Percentiles rank a stretch among this genome's conserved stretches.
phyloP scores from a whole-genome alignment of 2,888 invertebrate species.

The Ochropleura plecta region DNA sequence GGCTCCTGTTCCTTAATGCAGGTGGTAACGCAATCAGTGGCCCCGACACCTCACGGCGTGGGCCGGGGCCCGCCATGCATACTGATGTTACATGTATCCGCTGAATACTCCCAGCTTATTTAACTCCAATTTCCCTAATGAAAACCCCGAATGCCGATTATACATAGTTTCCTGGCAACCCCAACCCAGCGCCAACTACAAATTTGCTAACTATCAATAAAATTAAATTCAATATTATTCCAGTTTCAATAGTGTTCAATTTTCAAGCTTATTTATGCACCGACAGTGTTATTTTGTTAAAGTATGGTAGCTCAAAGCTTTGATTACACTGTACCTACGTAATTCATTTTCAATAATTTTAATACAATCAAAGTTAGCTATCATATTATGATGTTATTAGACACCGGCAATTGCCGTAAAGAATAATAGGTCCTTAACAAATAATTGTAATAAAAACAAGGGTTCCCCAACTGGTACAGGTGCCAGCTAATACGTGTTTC shows the following conservation, averaged over 20 bases:
- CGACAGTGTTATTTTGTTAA: constrained; percentile 1
- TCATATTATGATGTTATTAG: not conserved
- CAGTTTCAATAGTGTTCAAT: constrained; percentile 42
- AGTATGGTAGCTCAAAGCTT: constrained; percentile 2
- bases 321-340: constrained; percentile 14
- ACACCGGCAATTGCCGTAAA: constrained; percentile 35
- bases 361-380: not conserved
- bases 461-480: constrained; percentile 50
- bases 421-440: constrained; percentile 63
- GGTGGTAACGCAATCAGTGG: constrained; percentile 75
- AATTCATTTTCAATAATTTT: constrained; percentile 1
- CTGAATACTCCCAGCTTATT: constrained; percentile 67
- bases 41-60: constrained; percentile 69
- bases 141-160: constrained; percentile 62
- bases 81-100: constrained; percentile 68
- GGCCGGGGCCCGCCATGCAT: constrained; percentile 68
- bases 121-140: constrained; percentile 72
- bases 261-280: constrained; percentile 42
- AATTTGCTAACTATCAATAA: constrained; percentile 48
- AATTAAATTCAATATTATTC: constrained; percentile 53
- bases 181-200: constrained; percentile 27
- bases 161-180: constrained; percentile 40
- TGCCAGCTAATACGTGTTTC: constrained; percentile 51
- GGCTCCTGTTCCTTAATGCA: constrained; percentile 63
- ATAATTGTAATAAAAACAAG: constrained; percentile 59